Percentiles rank a stretch among this genome's conserved stretches.
These are phyloP conservation scores for Amphimallon solstitiale DNA, from an alignment of 2,888 invertebrate genomes.

Conservation along the genomic window DNA sequence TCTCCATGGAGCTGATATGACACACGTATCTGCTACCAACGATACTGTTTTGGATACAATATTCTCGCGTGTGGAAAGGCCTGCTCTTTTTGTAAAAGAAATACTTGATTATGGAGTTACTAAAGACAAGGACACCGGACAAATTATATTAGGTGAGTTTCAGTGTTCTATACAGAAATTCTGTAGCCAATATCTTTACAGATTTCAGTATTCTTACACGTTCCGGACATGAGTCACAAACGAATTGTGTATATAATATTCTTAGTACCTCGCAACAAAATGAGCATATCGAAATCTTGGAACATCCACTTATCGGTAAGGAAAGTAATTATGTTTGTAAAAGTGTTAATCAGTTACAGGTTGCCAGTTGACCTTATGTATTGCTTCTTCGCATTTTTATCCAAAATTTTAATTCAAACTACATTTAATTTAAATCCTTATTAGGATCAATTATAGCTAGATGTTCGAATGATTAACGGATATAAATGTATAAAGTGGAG, in stretches of 20 bases:
- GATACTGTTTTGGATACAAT: slow-evolving; percentile 60
- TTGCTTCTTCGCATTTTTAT: too few relatives aligned
- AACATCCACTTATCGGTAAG: slow-evolving; percentile 63
- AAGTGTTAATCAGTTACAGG: too few relatives aligned
- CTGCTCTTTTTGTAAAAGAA: slow-evolving; percentile 57
- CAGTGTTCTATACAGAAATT: too few relatives aligned
- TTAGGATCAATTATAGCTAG: too few relatives aligned
- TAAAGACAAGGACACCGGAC: slow-evolving; percentile 15
- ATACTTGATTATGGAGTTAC: slow-evolving; percentile 52
- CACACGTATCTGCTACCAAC: slow-evolving; percentile 54
- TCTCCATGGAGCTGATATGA: slow-evolving; percentile 60
- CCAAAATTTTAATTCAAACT: too few relatives aligned
- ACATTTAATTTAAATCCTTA: too few relatives aligned
- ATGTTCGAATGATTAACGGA: too few relatives aligned
- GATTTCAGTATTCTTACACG: slow-evolving; percentile 62
- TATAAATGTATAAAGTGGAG: too few relatives aligned
- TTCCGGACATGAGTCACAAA: slow-evolving; percentile 58
- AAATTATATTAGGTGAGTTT: slow-evolving; percentile 17
- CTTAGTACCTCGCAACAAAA: slow-evolving; percentile 59
- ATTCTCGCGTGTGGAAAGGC: slow-evolving; percentile 58
- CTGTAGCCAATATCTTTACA: too few relatives aligned
- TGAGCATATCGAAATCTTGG: slow-evolving; percentile 60
- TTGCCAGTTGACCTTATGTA: too few relatives aligned
- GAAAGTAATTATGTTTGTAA: too few relatives aligned
- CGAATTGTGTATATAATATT: slow-evolving; percentile 62